Conservation (phyloP, 2,797 vertebrate species). For the Cygnus olor region DNA sequence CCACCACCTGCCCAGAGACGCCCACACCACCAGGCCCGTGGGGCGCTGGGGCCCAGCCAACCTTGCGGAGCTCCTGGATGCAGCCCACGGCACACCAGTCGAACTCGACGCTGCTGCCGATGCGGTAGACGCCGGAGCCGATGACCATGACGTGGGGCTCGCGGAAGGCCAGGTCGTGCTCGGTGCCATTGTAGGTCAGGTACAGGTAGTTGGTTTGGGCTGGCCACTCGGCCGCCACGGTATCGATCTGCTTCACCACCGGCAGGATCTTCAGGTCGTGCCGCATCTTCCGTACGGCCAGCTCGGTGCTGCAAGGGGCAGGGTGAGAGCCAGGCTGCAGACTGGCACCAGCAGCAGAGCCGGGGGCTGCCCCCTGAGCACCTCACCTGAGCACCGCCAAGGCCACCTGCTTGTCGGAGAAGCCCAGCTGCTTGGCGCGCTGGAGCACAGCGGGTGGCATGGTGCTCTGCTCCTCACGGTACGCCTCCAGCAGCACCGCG, state of each 20-base stretch:
- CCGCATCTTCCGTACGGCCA: slow-evolving; percentile 92
- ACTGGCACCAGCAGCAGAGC: accelerated
- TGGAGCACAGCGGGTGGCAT: slow-evolving; percentile 85
- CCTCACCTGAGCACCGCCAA: slow-evolving; percentile 90
- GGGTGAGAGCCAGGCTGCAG: accelerated
- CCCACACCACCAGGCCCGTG: accelerated
- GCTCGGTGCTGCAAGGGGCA: slow-evolving; percentile 85
- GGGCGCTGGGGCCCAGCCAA: background rate
- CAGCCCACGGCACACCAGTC: slow-evolving; percentile 98
- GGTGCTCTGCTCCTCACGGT: slow-evolving; percentile 81
- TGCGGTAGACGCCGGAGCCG: slow-evolving; percentile 95
- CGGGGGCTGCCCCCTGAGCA: accelerated
- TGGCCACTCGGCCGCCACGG: slow-evolving; percentile 96
- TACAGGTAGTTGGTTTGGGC: slow-evolving; percentile 97
- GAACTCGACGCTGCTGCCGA: slow-evolving; percentile 97
- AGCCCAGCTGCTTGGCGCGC: slow-evolving; percentile 94
- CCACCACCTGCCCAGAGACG: background rate
- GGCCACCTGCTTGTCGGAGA: slow-evolving; percentile 98
- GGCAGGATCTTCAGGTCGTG: slow-evolving; percentile 90
- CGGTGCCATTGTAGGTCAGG: slow-evolving; percentile 90
- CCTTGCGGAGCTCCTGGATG: slow-evolving; percentile 95
- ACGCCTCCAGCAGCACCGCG: slow-evolving; percentile 83
- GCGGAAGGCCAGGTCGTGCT: slow-evolving; percentile 86
- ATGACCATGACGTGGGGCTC: slow-evolving; percentile 94
- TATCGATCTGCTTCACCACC: slow-evolving; percentile 96